Evolutionary conservation across 2,888 invertebrate species (phyloP), one percentile per base, ranked within the genome.

Genomic region (Salpingus planirostris): DNA sequence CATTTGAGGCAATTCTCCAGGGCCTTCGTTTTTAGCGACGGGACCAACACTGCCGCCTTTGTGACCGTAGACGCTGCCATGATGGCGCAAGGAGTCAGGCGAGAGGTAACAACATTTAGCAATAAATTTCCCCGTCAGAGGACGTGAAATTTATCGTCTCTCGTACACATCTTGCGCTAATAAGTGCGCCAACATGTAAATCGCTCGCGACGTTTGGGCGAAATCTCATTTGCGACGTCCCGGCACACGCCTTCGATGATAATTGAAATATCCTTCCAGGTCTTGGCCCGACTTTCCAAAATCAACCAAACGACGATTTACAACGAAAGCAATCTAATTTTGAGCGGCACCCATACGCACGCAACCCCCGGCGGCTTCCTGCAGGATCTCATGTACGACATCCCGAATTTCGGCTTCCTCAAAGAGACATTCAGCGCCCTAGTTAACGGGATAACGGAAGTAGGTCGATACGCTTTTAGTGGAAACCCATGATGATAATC

Each of bases 321-420:
- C 63, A 76, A 67, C 1, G 76, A 79, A 21, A 69, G 77, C 21
- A 96, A 96, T 59, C 76, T 96, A 5, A 80, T 90, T 56, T 69
- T 96, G 29, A 89, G 88, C 58, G 90, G 86, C 0, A 92, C 90
- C 0, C 93, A 95, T 65, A 86, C 91, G 0, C 93, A 93, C 62
- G 83, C 87, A 11, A 79, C 80, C 0, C 89, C 92, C 0, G 93
- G 87, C 1, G 95, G 93, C 2, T 89, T 80, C 59, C 74, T 91
- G 48, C 80, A 88, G 75, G 81, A 92, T 62, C 71, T 91, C 42
- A 73, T 95, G 42, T 92, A 88, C 60, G 89, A 91, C 57, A 75
- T 93, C 29, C 81, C 90, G 0, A 80, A 83, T 34, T 72, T 86
- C 29, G 95, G 95, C 10, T 90, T 81, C 59, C 74, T 80, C 10